Evolutionary conservation across 2,797 vertebrate species (phyloP).

Genomic region (Tamandua tetradactyla): DNA sequence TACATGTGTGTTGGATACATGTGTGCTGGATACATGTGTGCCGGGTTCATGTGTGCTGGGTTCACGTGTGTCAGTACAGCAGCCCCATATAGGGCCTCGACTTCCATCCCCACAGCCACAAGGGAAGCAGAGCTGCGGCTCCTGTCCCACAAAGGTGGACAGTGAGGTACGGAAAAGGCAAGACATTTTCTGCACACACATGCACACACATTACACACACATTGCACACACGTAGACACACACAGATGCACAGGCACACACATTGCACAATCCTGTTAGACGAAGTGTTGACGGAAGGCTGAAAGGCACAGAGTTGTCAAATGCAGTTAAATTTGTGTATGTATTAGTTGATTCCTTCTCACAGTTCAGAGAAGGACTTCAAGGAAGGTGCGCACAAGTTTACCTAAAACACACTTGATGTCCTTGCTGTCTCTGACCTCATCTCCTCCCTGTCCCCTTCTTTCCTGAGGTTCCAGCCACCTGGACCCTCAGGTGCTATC

Average conservation of each 20-base stretch:
- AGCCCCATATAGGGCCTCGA: too few species aligned
- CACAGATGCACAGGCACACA: background rate
- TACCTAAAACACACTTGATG: rapidly evolving
- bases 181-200: background rate
- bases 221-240: background rate
- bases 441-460: background rate
- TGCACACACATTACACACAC: background rate
- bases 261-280: rapidly evolving
- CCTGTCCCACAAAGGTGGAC: background rate
- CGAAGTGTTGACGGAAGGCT: too few species aligned
- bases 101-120: rapidly evolving
- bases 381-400: background rate
- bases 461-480: background rate
- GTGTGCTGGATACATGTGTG: too few species aligned
- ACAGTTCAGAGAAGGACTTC: background rate
- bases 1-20: too few species aligned
- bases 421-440: background rate
- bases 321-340: rapidly evolving
- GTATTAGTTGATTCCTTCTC: background rate
- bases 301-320: background rate
- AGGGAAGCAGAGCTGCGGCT: background rate
- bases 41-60: too few species aligned
- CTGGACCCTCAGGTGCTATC: rapidly evolving
- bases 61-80: too few species aligned
- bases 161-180: rapidly evolving